These are phyloP conservation scores for Phrynocephalus forsythii DNA, from an alignment of 2,797 vertebrate genomes.

Conservation along the genomic window DNA sequence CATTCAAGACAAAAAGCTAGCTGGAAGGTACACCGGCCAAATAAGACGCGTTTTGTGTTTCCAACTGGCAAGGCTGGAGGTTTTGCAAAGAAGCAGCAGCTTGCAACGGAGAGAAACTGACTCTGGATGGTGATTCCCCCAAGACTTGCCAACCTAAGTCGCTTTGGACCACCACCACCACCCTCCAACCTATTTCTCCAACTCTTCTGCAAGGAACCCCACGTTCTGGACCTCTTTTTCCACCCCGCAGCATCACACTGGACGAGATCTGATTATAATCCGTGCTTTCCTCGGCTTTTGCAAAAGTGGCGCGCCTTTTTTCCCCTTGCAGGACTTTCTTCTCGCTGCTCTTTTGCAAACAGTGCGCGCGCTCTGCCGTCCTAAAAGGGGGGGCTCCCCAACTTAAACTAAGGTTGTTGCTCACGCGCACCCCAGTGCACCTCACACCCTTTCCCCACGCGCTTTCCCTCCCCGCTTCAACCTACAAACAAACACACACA, in stretches of 20 bases:
- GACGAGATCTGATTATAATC: no score
- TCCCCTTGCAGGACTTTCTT: background rate
- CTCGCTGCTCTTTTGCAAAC: slow-evolving; percentile 2
- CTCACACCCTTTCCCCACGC: background rate
- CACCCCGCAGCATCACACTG: no score
- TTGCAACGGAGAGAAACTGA: background rate
- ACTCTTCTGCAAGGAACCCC: background rate
- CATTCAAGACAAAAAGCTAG: background rate
- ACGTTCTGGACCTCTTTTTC: background rate
- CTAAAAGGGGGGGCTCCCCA: background rate
- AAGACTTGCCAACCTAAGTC: background rate
- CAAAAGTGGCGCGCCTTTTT: background rate
- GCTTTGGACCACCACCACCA: background rate
- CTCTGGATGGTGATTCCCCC: background rate
- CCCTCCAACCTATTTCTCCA: background rate
- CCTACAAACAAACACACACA: background rate
- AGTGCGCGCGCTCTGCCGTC: background rate
- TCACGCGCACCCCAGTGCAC: background rate
- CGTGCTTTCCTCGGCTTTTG: background rate
- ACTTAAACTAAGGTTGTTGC: background rate
- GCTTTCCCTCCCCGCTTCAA: background rate
- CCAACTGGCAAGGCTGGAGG: background rate
- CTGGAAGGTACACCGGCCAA: background rate
- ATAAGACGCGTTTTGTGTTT: background rate
- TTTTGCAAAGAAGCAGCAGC: background rate